These are phyloP conservation scores for Pollenia griseotomentosa DNA, from an alignment of 2,888 invertebrate genomes.

Conservation along the genomic window DNA sequence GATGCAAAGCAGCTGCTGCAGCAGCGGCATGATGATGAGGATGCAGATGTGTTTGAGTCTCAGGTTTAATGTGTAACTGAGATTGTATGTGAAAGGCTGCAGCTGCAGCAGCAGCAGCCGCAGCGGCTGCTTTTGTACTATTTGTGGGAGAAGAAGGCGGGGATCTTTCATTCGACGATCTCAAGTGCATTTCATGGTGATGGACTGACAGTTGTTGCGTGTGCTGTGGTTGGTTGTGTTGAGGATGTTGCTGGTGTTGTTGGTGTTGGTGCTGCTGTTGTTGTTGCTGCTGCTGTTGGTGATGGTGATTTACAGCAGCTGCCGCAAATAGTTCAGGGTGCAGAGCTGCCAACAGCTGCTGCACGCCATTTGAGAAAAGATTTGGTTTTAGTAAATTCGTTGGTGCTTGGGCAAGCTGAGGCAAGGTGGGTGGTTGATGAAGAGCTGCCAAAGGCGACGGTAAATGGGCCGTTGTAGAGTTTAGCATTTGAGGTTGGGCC, in stretches of 20 bases:
- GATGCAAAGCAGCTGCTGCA: slow-evolving; percentile 72
- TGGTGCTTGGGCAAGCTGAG: slow-evolving; percentile 85
- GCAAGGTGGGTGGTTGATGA: slow-evolving; percentile 82
- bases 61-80: slow-evolving; percentile 81
- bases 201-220: slow-evolving; percentile 75
- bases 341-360: slow-evolving; percentile 90
- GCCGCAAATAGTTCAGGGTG: slow-evolving; percentile 88
- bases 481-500: slow-evolving; percentile 75
- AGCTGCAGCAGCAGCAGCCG: slow-evolving; percentile 79
- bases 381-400: slow-evolving; percentile 90
- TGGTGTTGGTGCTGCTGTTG: slow-evolving; percentile 83
- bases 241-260: slow-evolving; percentile 75
- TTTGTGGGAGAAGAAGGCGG: slow-evolving; percentile 79
- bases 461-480: slow-evolving; percentile 74
- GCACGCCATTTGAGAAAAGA: slow-evolving; percentile 90
- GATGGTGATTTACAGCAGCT: slow-evolving; percentile 84
- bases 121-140: slow-evolving; percentile 76
- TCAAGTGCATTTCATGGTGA: slow-evolving; percentile 77
- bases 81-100: slow-evolving; percentile 82
- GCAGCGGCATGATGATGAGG: slow-evolving; percentile 77
- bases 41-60: slow-evolving; percentile 80
- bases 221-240: slow-evolving; percentile 76
- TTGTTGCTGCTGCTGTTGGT: slow-evolving; percentile 86
- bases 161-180: slow-evolving; percentile 78
- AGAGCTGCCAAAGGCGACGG: slow-evolving; percentile 84